Conservation (phyloP, 1,140 invertebrate genomes). For the Drosophila littoralis region DNA sequence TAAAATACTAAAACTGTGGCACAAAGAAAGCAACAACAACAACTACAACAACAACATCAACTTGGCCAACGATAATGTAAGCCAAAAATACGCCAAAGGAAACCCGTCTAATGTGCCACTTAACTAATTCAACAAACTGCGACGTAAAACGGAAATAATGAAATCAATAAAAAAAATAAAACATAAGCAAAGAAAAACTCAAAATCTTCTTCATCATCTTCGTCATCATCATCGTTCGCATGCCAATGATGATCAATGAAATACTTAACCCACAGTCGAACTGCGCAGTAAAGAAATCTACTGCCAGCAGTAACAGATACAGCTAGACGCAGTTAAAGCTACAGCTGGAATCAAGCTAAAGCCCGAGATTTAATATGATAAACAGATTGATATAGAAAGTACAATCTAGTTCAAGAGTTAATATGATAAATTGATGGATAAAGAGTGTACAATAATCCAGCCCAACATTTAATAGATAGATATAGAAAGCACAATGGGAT, state of each 20-base stretch:
- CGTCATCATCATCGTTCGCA: constrained; percentile 37
- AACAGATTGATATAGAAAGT: neutral
- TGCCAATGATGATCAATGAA: constrained; percentile 43
- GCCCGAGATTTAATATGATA: neutral
- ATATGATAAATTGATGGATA: too few species aligned
- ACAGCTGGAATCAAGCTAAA: neutral
- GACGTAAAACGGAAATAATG: constrained; percentile 53
- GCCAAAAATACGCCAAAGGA: constrained; percentile 25
- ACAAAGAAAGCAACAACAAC: constrained; percentile 36
- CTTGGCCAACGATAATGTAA: constrained; percentile 13
- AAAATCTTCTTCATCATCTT: constrained; percentile 57
- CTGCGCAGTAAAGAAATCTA: constrained; percentile 77
- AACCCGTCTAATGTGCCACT: constrained; percentile 63
- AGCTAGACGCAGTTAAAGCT: constrained; percentile 1
- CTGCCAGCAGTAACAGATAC: constrained; percentile 23
- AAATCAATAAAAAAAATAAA: constrained; percentile 63
- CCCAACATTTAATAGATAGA: too few species aligned
- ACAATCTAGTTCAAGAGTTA: too few species aligned
- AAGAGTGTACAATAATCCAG: too few species aligned
- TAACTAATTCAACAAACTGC: constrained; percentile 81
- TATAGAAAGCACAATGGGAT: too few species aligned
- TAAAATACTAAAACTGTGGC: constrained; percentile 41
- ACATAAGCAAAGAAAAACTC: constrained; percentile 57
- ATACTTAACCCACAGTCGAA: constrained; percentile 50
- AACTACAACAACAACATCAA: constrained; percentile 3